Evolutionary conservation across 2,113 vertebrate species (phyloP).

Genomic region (Syngnathus floridae): DNA sequence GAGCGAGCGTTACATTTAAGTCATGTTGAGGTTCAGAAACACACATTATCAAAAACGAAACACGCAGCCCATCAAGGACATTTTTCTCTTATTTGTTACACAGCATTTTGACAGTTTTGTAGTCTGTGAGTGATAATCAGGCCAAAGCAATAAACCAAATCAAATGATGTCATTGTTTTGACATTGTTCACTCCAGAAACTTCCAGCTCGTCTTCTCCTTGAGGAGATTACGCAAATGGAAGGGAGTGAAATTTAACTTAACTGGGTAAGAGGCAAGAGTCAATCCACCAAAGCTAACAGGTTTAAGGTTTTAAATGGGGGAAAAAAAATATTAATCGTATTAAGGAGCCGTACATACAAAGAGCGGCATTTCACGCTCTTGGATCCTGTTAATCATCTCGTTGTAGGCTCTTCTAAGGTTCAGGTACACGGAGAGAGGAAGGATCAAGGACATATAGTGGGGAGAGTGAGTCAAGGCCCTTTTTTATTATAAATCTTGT

Average conservation of each 20-base stretch:
- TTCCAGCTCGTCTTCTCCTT: slow-evolving; percentile 17
- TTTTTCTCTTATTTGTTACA: neutral
- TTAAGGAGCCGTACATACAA: slow-evolving; percentile 58
- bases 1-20: neutral
- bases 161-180: neutral
- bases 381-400: slow-evolving; percentile 60
- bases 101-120: neutral
- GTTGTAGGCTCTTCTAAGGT: slow-evolving; percentile 40
- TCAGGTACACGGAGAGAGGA: slow-evolving; percentile 47
- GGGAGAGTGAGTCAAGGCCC: slow-evolving; percentile 18
- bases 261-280: slow-evolving; percentile 59
- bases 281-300: slow-evolving; percentile 70
- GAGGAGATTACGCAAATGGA: slow-evolving; percentile 35
- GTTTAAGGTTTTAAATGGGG: slow-evolving; percentile 66
- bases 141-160: neutral
- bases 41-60: neutral
- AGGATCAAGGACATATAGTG: neutral
- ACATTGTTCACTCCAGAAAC: slow-evolving; percentile 16
- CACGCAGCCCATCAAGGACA: too few relatives aligned
- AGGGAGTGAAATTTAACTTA: slow-evolving; percentile 53
- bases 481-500: slow-evolving; percentile 29
- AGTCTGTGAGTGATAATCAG: neutral
- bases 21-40: neutral
- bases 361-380: slow-evolving; percentile 56
- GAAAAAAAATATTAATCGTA: slow-evolving; percentile 60